A percentile compares a stretch with the other conserved stretches of the same genome.
phyloP scores from a whole-genome alignment of 2,113 vertebrate genomes.

The Silurus meridionalis region DNA sequence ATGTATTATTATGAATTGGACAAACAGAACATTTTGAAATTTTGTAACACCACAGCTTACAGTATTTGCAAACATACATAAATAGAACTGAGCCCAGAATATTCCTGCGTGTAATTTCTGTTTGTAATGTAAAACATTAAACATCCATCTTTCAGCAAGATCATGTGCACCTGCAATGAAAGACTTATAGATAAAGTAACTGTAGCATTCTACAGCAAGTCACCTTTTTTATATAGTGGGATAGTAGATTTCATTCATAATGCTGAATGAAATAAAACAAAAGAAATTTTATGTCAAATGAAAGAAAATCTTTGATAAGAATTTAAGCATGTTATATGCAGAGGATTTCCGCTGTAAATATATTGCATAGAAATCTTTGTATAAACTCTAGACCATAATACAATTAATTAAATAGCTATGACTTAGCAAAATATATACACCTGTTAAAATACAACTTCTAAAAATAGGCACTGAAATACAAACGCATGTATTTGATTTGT shows the following conservation, averaged over 20 bases:
- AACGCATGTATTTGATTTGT: not conserved
- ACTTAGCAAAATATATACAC: not conserved
- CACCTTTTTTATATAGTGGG: not conserved
- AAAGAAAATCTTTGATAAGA: not conserved
- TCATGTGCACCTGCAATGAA: constrained; percentile 6
- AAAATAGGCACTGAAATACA: constrained; percentile 5
- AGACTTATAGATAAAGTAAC: not conserved
- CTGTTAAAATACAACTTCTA: not conserved
- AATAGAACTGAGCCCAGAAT: not conserved
- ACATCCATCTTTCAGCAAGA: not conserved
- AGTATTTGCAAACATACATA: constrained; percentile 6
- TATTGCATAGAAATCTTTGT: not conserved
- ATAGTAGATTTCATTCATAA: not conserved
- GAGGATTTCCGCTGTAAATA: not conserved
- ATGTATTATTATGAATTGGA: constrained; percentile 17
- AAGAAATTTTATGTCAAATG: not conserved
- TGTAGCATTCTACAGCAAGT: not conserved
- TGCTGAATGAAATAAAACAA: not conserved
- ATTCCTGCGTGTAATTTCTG: not conserved
- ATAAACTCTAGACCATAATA: constrained; percentile 21
- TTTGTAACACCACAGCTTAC: constrained; percentile 4
- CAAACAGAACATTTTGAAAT: constrained; percentile 17
- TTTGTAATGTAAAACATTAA: not conserved
- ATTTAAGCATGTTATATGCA: not conserved
- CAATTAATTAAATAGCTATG: not conserved